Evolutionary conservation across 2,888 invertebrate species (phyloP).

Genomic region (Tuta absoluta): DNA sequence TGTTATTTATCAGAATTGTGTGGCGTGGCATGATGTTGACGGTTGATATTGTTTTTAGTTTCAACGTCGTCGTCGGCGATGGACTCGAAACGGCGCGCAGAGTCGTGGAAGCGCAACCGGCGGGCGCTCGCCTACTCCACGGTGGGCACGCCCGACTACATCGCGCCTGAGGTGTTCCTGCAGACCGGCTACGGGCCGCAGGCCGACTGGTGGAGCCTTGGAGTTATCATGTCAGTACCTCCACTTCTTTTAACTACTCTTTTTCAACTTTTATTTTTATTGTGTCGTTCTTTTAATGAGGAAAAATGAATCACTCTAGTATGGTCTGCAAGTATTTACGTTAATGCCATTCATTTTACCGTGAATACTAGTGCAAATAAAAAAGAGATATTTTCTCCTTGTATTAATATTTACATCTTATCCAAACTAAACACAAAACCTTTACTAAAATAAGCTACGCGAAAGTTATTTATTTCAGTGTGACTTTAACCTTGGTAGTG

Average conservation of each 20-base stretch:
- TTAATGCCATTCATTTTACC: too few relatives aligned
- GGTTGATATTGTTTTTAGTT: conserved; percentile 51
- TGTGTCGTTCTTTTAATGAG: too few relatives aligned
- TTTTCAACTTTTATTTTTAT: too few relatives aligned
- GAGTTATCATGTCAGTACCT: conserved; percentile 96
- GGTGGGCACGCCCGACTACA: conserved; percentile 99
- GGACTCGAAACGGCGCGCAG: conserved; percentile 98
- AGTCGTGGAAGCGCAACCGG: conserved; percentile 99
- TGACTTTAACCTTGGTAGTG: too few relatives aligned
- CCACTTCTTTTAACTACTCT: neutral
- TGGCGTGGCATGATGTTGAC: neutral
- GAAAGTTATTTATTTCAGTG: too few relatives aligned
- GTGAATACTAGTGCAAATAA: too few relatives aligned
- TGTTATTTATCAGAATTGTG: neutral
- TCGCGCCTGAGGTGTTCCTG: conserved; percentile 99
- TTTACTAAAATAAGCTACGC: too few relatives aligned
- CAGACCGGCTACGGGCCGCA: conserved; percentile 99
- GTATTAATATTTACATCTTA: too few relatives aligned
- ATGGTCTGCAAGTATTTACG: too few relatives aligned
- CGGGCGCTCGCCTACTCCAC: conserved; percentile 96
- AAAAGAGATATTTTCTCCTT: too few relatives aligned
- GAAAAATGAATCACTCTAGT: too few relatives aligned
- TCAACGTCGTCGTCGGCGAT: conserved; percentile 83
- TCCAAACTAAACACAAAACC: too few relatives aligned
- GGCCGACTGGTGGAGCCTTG: conserved; percentile 99